phyloP scores from a whole-genome alignment of 2,888 invertebrate genomes.

The Tiliacea aurago region DNA sequence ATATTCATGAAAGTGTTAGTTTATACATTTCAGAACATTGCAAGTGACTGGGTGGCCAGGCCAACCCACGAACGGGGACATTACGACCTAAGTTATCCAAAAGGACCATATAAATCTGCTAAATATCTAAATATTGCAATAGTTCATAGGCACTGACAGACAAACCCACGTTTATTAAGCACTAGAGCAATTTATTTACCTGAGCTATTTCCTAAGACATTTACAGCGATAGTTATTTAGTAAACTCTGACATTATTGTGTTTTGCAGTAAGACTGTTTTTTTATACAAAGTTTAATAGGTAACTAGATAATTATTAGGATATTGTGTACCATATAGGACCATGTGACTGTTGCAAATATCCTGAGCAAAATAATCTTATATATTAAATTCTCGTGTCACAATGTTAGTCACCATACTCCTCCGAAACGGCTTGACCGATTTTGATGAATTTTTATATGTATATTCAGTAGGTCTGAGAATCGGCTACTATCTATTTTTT shows the following conservation, averaged over 20 bases:
- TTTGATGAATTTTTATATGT: too few species aligned
- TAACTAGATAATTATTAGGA: background rate
- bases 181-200: constrained; percentile 17
- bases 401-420: too few species aligned
- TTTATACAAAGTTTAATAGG: constrained; percentile 1
- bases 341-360: background rate
- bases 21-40: background rate
- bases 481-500: too few species aligned
- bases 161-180: constrained; percentile 30
- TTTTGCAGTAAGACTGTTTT: background rate
- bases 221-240: constrained; percentile 26
- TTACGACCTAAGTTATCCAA: constrained; percentile 19
- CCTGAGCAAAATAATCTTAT: too few species aligned
- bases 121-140: constrained; percentile 21
- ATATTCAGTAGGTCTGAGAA: too few species aligned
- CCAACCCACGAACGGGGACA: background rate
- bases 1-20: background rate
- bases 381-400: too few species aligned
- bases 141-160: constrained; percentile 10
- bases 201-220: constrained; percentile 28
- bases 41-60: constrained; percentile 1
- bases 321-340: background rate
- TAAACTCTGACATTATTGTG: constrained; percentile 41
- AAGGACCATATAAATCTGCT: constrained; percentile 11
- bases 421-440: too few species aligned